Evolutionary conservation across 2,888 invertebrate species (phyloP), one percentile per base, ranked within the genome.

Genomic region (Dicyrtoma fusca): DNA sequence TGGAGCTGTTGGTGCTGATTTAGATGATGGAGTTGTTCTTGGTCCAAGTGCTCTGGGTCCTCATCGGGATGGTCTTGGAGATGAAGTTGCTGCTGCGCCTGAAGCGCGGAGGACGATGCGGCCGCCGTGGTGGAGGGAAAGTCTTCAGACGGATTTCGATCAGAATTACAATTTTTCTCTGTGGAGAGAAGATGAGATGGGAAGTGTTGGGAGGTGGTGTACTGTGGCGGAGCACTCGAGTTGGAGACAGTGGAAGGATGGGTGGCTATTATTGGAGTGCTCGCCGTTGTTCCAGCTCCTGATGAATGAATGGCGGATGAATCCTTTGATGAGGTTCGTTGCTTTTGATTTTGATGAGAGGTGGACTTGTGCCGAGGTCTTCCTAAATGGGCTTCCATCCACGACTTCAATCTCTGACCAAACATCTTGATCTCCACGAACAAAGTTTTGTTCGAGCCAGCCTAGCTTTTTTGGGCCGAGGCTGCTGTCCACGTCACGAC

Each of bases 311-410:
- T n/a, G 19, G 21, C 1, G 34, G 34, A 34, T 3, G 8, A 17
- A 53, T 68, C 45, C 44, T 68, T 69, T 25, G 61, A 17, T 63
- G 57, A 5, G 69, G 42, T 62, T 63, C 55, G 55, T n/a, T 34
- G 34, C 34, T 64, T 21, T 21, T 69, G 69, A 17, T 57, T 57
- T 11, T 66, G 51, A 42, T 44, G 69, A 69, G 69, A 62, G 65
- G 63, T 73, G 69, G 71, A 47, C 69, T 73, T 68, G 72, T 74
- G 63, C 72, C 77, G 76, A 45, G 74, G 75, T 75, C 77, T 73
- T 73, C 79, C 80, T 76, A 81, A 78, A 75, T 81, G 78, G 74
- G 78, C 75, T 79, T 81, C 80, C 81, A 81, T 80, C 81, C 81
- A 81, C 75, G 78, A 78, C 74, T 81, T 81, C 61, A 81, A 77